Percentiles rank a stretch among this genome's conserved stretches.
Evolutionary conservation across 2,888 invertebrate genomes (phyloP).

Genomic region (Parnassius mnemosyne): DNA sequence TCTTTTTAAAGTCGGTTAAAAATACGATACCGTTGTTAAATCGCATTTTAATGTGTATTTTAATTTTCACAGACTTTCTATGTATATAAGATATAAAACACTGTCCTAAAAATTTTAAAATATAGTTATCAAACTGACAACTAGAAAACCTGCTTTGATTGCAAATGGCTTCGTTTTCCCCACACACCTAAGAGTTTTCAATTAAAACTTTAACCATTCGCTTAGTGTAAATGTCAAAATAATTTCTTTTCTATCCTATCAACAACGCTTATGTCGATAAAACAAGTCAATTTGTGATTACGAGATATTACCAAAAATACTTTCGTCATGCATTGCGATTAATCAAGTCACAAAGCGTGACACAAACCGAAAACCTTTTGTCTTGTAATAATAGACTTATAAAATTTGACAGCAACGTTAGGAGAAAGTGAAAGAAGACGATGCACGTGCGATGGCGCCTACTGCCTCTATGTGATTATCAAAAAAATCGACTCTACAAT

Average conservation of each 20-base stretch:
- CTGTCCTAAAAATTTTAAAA: too few relatives aligned
- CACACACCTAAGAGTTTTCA: too few relatives aligned
- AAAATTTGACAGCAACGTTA: constrained; percentile 17
- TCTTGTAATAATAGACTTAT: constrained; percentile 18
- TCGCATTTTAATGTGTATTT: too few relatives aligned
- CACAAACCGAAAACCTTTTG: constrained; percentile 11
- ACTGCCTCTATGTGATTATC: constrained; percentile 4
- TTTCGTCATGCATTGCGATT: constrained; percentile 5
- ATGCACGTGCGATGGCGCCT: constrained; percentile 6
- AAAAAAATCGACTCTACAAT: constrained; percentile 7
- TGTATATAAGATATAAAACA: too few relatives aligned
- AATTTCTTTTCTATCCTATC: background rate
- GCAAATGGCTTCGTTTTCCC: too few relatives aligned
- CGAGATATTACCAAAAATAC: constrained; percentile 9
- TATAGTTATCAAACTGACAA: too few relatives aligned
- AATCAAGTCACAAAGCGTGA: constrained; percentile 16
- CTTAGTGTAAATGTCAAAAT: too few relatives aligned
- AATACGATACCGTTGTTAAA: too few relatives aligned
- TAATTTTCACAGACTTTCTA: too few relatives aligned
- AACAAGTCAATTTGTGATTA: background rate
- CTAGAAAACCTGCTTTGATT: too few relatives aligned
- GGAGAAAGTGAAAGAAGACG: constrained; percentile 24
- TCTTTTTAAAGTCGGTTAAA: too few relatives aligned
- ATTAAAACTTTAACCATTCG: too few relatives aligned
- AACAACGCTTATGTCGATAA: background rate